These are phyloP conservation scores for Wiebesia pumilae DNA, from an alignment of 1,140 invertebrate genomes.

Conservation along the genomic window DNA sequence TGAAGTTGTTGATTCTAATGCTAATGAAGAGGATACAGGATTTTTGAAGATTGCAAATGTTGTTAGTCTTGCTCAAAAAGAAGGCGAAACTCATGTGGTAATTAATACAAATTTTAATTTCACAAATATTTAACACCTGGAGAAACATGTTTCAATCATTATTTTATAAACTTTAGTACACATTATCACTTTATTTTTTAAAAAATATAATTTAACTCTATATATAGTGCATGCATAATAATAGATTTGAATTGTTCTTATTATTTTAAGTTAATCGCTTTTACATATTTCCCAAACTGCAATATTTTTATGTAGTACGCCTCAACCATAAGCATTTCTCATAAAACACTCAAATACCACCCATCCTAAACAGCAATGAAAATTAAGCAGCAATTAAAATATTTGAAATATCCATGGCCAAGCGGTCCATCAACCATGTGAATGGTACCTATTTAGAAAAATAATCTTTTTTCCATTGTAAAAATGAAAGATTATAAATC, in stretches of 20 bases:
- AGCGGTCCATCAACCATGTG: not conserved
- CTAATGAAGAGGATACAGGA: slow-evolving; percentile 60
- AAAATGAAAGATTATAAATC: slow-evolving; percentile 7
- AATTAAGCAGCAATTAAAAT: no score
- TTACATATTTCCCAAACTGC: not conserved
- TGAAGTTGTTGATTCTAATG: slow-evolving; percentile 2
- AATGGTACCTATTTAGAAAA: not conserved
- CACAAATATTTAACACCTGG: no score
- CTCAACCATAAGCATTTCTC: not conserved
- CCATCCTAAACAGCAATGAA: not conserved
- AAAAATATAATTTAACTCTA: no score
- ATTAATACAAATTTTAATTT: not conserved
- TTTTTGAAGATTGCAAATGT: slow-evolving; percentile 71
- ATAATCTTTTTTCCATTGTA: not conserved
- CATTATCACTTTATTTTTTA: no score
- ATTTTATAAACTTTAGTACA: not conserved
- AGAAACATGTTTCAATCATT: not conserved
- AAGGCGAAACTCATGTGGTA: slow-evolving; percentile 56
- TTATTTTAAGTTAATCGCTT: not conserved
- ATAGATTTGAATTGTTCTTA: not conserved
- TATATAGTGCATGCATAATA: no score
- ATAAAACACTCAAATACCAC: not conserved
- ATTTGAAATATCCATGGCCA: not conserved
- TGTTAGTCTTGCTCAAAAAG: slow-evolving; percentile 66
- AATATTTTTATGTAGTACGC: not conserved